Base-by-base conservation (phyloP, 2,888 invertebrate genomes). In the Chymomyza caudatula region DNA sequence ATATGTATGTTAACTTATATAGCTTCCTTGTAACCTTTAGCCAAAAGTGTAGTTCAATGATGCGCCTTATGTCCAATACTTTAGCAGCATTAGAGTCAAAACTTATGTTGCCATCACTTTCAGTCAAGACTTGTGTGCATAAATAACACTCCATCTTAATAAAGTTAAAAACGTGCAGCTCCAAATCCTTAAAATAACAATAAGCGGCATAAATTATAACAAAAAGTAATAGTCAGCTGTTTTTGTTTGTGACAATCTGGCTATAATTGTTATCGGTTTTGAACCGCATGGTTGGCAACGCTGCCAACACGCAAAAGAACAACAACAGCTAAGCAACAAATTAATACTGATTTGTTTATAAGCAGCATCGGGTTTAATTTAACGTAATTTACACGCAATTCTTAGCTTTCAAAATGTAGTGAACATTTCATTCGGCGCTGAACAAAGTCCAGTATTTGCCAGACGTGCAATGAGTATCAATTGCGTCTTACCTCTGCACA, bases 21-120 rank as follows among this genome's bases (percentile, higher is more conserved):
- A 55, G 15, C 4, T 37, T 11, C 29, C 11, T 47, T 17, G n/a
- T 47, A 69, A 83, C 82, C 69, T 63, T 71, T 13, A 86, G 64
- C 88, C 88, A 86, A 17, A 87, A 87, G 54, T 87, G 87, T 43
- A 81, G 77, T 47, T 82, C 85, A 51, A 87, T 77, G 4, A 88
- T 78, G 42, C 49, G 44, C 11, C 60, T 71, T n/a, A 78, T 66
- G 25, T 76, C 63, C 13, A 87, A 62, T n/a, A 63, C 43, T 3
- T 66, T 57, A 5, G 87, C 88, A 65, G 85, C 77, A 0, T 58
- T 65, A 11, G 81, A 76, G 13, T 61, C 65, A 53, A 88, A 84
- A 3, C 71, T 65, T 11, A 87, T 82, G 44, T 66, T 79, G 29
- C 67, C 84, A 23, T 55, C 62, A 47, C 71, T 47, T 6, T 2